A percentile compares a stretch with the other conserved stretches of the same genome.
These are phyloP conservation scores for Rhaphigaster nebulosa DNA, from an alignment of 2,888 invertebrate species.

Conservation along the genomic window DNA sequence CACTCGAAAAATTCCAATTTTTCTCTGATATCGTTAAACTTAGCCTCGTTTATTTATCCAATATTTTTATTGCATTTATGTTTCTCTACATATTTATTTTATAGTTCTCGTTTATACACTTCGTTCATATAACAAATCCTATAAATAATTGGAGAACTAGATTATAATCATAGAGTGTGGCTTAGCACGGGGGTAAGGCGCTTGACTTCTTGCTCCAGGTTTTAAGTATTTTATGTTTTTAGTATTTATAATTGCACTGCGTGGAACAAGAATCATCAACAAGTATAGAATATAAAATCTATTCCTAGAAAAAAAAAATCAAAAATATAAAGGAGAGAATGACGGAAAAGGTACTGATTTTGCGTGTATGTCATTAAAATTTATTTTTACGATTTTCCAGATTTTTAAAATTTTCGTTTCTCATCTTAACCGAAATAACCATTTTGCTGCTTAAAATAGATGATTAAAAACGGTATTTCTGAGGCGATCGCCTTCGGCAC, in stretches of 20 bases:
- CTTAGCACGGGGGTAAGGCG: no score
- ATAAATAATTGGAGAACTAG: not conserved
- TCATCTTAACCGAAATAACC: not conserved
- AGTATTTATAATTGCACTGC: no score
- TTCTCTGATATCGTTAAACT: not conserved
- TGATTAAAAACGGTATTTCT: not conserved
- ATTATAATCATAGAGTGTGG: not conserved
- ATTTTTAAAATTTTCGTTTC: no score
- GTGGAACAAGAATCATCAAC: no score
- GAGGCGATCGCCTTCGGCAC: not conserved
- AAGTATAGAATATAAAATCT: no score
- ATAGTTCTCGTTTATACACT: not conserved
- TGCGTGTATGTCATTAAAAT: no score
- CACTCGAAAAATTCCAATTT: slow-evolving; percentile 3
- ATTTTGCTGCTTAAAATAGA: not conserved
- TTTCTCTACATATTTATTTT: not conserved
- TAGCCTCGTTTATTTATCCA: not conserved
- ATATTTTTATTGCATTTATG: not conserved
- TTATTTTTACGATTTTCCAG: no score
- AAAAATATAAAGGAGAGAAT: no score
- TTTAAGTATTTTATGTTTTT: no score
- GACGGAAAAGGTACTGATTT: no score
- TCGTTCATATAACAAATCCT: not conserved
- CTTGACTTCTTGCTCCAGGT: no score
- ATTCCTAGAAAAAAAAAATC: no score